Percentiles rank a stretch among this genome's conserved stretches.
Conservation (phyloP, 2,113 vertebrate genomes). For the Mus pahari region DNA sequence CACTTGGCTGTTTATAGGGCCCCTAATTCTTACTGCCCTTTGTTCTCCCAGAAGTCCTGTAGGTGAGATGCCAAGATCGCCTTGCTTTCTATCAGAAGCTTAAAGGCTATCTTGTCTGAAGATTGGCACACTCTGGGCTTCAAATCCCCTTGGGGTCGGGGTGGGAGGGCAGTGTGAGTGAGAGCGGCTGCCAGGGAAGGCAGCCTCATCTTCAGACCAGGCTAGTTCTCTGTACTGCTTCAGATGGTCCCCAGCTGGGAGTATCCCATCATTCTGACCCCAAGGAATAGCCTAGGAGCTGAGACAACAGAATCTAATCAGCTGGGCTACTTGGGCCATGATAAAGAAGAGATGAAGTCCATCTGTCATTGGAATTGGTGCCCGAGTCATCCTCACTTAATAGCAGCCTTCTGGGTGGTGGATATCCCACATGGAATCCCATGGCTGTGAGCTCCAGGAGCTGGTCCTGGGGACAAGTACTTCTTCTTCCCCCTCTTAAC, state of each 20-base stretch:
- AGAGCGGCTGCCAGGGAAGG: background rate
- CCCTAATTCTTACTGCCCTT: background rate
- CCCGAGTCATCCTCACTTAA: background rate
- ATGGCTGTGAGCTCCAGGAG: background rate
- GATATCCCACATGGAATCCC: background rate
- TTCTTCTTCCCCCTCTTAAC: background rate
- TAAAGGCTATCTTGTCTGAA: background rate
- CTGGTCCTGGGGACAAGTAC: background rate
- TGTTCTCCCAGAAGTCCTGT: background rate
- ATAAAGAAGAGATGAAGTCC: background rate
- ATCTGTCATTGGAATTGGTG: background rate
- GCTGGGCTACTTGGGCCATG: background rate
- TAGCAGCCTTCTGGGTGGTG: background rate
- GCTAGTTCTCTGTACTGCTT: background rate
- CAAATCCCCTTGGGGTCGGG: background rate
- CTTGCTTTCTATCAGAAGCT: background rate
- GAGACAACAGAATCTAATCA: background rate
- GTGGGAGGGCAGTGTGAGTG: too few relatives aligned
- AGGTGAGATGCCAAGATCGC: background rate
- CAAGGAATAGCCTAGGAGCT: background rate
- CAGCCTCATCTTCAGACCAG: background rate
- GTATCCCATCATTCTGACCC: background rate
- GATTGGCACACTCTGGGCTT: background rate
- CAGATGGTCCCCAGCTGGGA: fast-evolving
- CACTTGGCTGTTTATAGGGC: background rate